Conservation (phyloP, 1,140 invertebrate species). For the Nasonia longicornis region DNA sequence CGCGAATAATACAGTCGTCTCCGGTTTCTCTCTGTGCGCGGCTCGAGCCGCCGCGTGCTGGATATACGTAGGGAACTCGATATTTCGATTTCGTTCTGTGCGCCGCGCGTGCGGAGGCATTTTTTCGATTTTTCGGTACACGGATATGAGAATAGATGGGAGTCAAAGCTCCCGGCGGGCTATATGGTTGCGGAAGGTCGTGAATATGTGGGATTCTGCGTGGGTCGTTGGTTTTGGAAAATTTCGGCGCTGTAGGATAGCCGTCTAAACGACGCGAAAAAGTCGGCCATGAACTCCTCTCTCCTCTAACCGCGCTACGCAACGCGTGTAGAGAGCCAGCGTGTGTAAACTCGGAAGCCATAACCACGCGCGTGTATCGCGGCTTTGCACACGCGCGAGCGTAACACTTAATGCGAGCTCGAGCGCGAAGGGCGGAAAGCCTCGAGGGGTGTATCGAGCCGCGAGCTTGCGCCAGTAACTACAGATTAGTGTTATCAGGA, state of each 20-base stretch:
- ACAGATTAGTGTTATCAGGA: constrained; percentile 66
- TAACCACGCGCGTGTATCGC: constrained; percentile 8
- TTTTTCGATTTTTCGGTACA: background rate
- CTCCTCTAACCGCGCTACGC: no score
- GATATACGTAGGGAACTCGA: background rate
- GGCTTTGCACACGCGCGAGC: constrained; percentile 13
- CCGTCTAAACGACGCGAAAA: no score
- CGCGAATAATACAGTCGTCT: background rate
- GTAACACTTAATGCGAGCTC: constrained; percentile 25
- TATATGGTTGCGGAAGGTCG: background rate
- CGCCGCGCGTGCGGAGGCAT: background rate
- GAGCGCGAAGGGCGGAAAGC: background rate
- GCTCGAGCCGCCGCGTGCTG: background rate
- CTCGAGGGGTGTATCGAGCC: constrained; percentile 40
- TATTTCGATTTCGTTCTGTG: background rate
- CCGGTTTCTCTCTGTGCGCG: background rate
- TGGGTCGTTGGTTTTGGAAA: background rate
- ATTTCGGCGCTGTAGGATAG: background rate
- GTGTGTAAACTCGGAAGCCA: no score
- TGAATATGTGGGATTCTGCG: background rate
- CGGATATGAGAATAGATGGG: background rate
- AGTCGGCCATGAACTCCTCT: no score
- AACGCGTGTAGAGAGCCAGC: no score
- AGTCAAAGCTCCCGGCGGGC: background rate
- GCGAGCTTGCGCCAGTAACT: constrained; percentile 56